These are phyloP conservation scores for Bagarius yarrelli DNA, from an alignment of 2,113 vertebrate species.

Conservation along the genomic window DNA sequence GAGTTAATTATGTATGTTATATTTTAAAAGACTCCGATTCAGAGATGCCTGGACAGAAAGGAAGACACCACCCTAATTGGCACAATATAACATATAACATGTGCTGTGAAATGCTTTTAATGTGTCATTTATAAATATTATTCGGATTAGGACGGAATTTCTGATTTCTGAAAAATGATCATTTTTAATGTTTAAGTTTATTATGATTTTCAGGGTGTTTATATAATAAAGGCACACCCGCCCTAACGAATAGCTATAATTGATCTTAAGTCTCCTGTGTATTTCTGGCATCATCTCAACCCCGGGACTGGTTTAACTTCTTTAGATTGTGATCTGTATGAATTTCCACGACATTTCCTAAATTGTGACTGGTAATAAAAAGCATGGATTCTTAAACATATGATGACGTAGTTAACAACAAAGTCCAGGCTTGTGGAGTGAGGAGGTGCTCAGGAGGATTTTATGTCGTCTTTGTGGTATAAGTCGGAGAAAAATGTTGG, in stretches of 20 bases:
- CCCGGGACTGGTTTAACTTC: neutral
- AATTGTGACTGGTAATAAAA: neutral
- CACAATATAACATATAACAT: neutral
- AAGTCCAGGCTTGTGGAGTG: slow-evolving; percentile 45
- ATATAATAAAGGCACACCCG: slow-evolving; percentile 1
- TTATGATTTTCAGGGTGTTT: neutral
- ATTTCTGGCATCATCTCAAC: neutral
- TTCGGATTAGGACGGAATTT: neutral
- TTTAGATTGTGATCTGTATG: neutral
- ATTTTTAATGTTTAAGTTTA: too few relatives aligned
- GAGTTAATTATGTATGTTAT: neutral
- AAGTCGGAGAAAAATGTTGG: neutral
- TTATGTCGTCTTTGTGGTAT: neutral
- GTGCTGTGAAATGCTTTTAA: neutral
- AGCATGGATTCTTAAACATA: slow-evolving; percentile 46
- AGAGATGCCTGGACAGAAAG: neutral
- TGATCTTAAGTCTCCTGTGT: slow-evolving; percentile 21
- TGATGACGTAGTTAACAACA: slow-evolving; percentile 49
- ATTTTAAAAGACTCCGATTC: neutral
- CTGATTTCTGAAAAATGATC: neutral
- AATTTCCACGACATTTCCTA: neutral
- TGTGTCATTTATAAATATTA: neutral
- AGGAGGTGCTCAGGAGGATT: slow-evolving; percentile 35
- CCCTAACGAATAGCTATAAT: neutral
- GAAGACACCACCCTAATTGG: slow-evolving; percentile 30